Evolutionary conservation across 2,888 invertebrate species (phyloP), one percentile per base, ranked within the genome.

Genomic region (Perizoma affinitatum): DNA sequence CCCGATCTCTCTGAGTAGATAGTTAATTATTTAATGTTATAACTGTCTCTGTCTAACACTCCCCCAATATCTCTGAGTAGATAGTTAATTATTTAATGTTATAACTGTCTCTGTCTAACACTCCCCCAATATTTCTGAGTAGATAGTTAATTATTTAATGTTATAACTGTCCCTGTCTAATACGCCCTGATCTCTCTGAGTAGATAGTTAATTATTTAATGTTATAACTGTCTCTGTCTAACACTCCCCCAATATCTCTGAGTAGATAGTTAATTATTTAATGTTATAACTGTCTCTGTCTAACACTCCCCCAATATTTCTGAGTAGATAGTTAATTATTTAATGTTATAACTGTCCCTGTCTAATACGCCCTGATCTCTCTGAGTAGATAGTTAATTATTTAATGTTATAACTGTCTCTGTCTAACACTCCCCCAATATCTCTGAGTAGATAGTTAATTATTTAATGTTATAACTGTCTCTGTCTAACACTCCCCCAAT

Each of bases 201-300:
- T 2, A 22, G 9, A 42, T 42, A 6, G 6, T 8, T 1, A 42
- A 5, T 8, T 1, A 6, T 22, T 45, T 22, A 44, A 44, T 57
- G 35, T 22, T 38, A 47, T 40, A 41, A 40, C 43, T 59, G n/a
- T 59, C 54, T 50, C 35, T 41, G 8, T 61, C 46, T 61, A 36
- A 57, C 49, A 42, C 5, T 22, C 38, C 35, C 9, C 5, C 7
- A 36, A 36, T 36, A 38, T 7, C 6, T 4, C 38, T 38, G 38
- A 38, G 38, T 38, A 6, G 6, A 38, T 5, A n/a, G n/a, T n/a
- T n/a, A 38, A 38, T 38, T 7, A 38, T 38, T 38, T 1, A 38
- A 38, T 38, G 38, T 38, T 38, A 38, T 38, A 3, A 4, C 38
- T 22, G 44, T 22, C 44, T 22, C 5, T 44, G 44, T 44, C 22